These are phyloP conservation scores for Sebastes flavidus DNA, from an alignment of 2,797 vertebrate genomes.

Conservation along the genomic window DNA sequence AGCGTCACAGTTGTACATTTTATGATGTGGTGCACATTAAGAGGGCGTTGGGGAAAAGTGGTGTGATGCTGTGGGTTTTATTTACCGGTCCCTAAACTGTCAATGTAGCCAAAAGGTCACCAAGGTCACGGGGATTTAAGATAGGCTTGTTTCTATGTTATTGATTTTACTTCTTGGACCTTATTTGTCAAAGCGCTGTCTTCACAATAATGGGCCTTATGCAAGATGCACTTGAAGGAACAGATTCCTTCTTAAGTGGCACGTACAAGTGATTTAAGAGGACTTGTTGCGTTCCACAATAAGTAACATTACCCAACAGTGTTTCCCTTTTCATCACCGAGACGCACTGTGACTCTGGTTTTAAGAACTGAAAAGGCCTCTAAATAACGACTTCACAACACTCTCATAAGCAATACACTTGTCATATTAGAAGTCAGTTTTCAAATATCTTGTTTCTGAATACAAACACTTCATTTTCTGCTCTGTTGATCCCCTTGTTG, in stretches of 20 bases:
- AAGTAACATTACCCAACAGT: not conserved
- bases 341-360: not conserved
- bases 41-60: not conserved
- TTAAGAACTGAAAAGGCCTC: not conserved
- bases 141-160: conserved; percentile 11
- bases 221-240: not conserved
- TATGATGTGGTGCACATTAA: conserved; percentile 22
- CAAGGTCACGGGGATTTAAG: conserved; percentile 5
- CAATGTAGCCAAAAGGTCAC: conserved; percentile 19
- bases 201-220: not conserved
- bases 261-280: not conserved
- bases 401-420: not conserved
- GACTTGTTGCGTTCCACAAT: not conserved
- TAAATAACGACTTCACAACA: not conserved
- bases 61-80: conserved; percentile 5
- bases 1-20: conserved; percentile 7
- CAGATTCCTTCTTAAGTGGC: not conserved
- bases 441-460: conserved; percentile 3
- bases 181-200: conserved; percentile 15
- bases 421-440: conserved; percentile 1
- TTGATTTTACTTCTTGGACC: conserved; percentile 15
- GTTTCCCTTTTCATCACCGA: not conserved
- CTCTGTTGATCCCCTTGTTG: not conserved
- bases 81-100: conserved; percentile 28
- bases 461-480: not conserved